Percentiles rank a stretch among this genome's conserved stretches.
Conservation (phyloP, 2,888 invertebrate genomes). For the Suillia variegata region DNA sequence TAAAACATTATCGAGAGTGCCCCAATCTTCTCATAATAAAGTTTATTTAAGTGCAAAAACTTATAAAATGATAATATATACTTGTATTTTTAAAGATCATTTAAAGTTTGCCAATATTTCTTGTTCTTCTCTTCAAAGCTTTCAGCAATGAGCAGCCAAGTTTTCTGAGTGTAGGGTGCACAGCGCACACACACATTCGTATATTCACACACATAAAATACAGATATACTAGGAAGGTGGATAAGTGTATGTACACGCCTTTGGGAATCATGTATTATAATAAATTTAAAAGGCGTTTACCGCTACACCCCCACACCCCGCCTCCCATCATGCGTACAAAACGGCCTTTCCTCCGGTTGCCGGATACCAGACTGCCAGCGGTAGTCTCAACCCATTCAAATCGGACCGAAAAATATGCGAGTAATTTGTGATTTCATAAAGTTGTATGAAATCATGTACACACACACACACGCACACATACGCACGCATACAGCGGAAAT, state of each 20-base stretch:
- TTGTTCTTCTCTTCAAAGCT: too few relatives aligned
- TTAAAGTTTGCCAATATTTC: too few relatives aligned
- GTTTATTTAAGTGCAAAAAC: too few relatives aligned
- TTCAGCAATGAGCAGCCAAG: too few relatives aligned
- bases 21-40: too few relatives aligned
- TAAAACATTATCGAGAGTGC: too few relatives aligned
- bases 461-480: neutral
- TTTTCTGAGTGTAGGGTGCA: too few relatives aligned
- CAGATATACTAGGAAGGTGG: neutral
- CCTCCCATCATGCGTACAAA: too few relatives aligned
- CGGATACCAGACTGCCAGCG: neutral
- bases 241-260: neutral
- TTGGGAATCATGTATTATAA: neutral
- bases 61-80: too few relatives aligned
- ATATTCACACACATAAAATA: neutral
- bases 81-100: too few relatives aligned
- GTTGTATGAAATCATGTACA: neutral
- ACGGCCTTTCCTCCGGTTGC: too few relatives aligned
- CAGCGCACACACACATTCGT: too few relatives aligned
- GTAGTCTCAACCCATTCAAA: neutral
- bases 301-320: neutral
- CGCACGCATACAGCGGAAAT: neutral
- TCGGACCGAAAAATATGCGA: neutral
- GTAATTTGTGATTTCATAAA: conserved; percentile 4
- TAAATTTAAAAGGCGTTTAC: conserved; percentile 5